Evolutionary conservation across 2,113 vertebrate species (phyloP), one percentile per base, ranked within the genome.

Genomic region (Epinephelus cyanopodus): DNA sequence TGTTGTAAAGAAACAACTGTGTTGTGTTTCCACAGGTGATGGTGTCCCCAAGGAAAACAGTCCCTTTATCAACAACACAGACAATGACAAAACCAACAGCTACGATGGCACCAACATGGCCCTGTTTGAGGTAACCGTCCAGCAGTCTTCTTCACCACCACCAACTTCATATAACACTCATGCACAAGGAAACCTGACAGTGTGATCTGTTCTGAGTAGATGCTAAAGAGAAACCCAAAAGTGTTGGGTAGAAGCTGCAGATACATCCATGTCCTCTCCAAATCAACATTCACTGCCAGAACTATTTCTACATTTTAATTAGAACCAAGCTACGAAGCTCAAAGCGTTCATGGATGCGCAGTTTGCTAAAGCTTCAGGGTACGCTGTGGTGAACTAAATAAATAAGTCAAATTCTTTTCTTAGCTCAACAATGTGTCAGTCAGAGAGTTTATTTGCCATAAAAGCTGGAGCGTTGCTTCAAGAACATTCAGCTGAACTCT

Each of bases 31-130:
- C 53, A 60, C 89, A 99, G 98, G 96, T 29, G 97, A 99, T 95
- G 97, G 97, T 0, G 83, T 88, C 81, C 94, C 96, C 21, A 95
- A 95, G 77, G 98, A 99, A 88, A 98, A 86, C 71, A 97, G 97
- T 83, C 97, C 97, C 0, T 98, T 98, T 74, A 96, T 99, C 89
- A 94, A 95, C 85, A 97, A 81, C 83, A 92, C 93, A 3, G 96
- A 98, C 25, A 66, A 81, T 61, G 96, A 97, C 75, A 94, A 91
- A 73, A 95, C 91, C 81, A 97, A 91, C 29, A 84, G 86, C 13
- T 97, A 97, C 0, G 97, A 99, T 89, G 97, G 98, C 69, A 99
- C 97, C 93, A 99, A 98, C 94, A 97, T 99, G 98, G 98, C 98
- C 19, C 96, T 99, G 2, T 99, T 99, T 90, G 98, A 99, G 97